Evolutionary conservation across 1,140 invertebrate genomes (phyloP), one percentile per base, ranked within the genome.

Genomic region (Euschistus heros): DNA sequence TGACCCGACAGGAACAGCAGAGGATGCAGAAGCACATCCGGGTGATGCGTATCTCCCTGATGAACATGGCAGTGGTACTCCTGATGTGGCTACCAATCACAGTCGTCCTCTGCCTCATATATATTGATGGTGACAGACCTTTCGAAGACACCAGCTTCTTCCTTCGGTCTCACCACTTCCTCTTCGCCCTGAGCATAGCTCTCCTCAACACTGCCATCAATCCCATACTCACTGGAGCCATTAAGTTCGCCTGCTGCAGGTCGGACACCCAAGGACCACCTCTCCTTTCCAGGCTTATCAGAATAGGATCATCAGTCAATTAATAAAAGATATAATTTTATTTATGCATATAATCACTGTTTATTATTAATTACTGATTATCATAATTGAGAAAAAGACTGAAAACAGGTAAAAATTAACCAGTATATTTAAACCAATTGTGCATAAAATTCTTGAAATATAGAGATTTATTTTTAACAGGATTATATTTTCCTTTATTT

Each of bases 141-240:
- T 79, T 71, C 37, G 76, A 78, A 6, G 77, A 81, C 63, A 77
- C 75, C 0, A 24, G 54, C 27, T 57, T 65, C 59, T 82, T 81
- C 66, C 65, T 82, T 6, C 69, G 75, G 20, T 80, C 79, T 1
- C 76, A 80, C 64, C 78, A 83, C 70, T 82, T 83, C 67, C 71
- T 83, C 13, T 77, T 77, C 74, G 73, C 82, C 5, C 75, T 86
- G 30, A 73, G 82, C 13, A 73, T 85, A 0, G 84, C 84, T 4
- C 81, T 86, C 63, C 74, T 85, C 17, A 88, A 88, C 72, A 86
- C 85, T 8, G 83, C 87, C 68, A 83, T 88, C 55, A 91, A 91
- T 77, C 89, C 89, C 1, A 74, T 91, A 17, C 80, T 91, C 17
- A 91, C 89, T 71, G 87, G 88, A 57, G 81, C 89, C 64, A 81